Conservation (phyloP, 2,888 invertebrate genomes). For the Gnatocerus cornutus region DNA sequence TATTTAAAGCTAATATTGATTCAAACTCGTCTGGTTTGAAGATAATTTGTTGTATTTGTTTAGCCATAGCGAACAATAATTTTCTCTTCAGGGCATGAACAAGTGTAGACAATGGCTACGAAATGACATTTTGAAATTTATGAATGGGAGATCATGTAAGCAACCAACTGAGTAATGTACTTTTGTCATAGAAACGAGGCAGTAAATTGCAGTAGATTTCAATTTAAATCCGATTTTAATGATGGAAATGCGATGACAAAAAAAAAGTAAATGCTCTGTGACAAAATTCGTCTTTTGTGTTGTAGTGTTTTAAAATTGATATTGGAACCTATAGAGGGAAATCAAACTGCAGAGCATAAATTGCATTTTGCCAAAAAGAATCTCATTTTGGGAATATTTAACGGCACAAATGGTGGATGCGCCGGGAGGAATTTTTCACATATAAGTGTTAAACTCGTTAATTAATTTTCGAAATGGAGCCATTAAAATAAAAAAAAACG, state of each 20-base stretch:
- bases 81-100: slow-evolving; percentile 7
- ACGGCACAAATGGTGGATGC: too few species aligned
- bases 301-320: too few species aligned
- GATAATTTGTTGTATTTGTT: neutral
- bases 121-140: slow-evolving; percentile 7
- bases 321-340: too few species aligned
- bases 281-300: too few species aligned
- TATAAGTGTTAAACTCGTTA: too few species aligned
- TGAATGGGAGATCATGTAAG: slow-evolving; percentile 8
- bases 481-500: too few species aligned
- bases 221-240: slow-evolving; percentile 8
- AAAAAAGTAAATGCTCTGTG: neutral
- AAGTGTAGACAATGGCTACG: slow-evolving; percentile 3
- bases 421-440: too few species aligned
- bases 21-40: slow-evolving; percentile 8
- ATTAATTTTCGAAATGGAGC: too few species aligned
- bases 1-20: slow-evolving; percentile 12
- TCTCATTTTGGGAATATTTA: too few species aligned
- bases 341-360: too few species aligned
- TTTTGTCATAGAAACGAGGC: neutral
- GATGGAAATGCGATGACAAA: neutral
- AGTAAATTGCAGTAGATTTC: too few species aligned
- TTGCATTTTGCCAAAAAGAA: too few species aligned
- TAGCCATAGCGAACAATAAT: slow-evolving; percentile 3
- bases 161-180: neutral